Conservation (phyloP, 1,140 invertebrate genomes). For the Cotesia chilonis region DNA sequence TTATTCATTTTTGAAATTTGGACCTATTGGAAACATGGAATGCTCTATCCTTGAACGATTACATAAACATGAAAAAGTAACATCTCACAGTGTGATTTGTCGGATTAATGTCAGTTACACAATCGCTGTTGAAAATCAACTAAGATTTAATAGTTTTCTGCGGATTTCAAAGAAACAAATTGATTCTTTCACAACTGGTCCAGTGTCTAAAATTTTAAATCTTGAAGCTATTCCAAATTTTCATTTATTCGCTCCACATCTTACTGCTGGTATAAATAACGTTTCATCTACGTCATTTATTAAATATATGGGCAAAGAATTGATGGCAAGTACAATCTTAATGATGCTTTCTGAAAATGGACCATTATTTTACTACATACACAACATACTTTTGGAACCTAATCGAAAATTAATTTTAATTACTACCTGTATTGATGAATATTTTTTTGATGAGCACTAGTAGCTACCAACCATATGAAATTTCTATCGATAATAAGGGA, state of each 20-base stretch:
- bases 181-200: neutral
- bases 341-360: neutral
- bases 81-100: slow-evolving; percentile 24
- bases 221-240: neutral
- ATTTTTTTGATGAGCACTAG: neutral
- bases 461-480: neutral
- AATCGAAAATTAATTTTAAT: neutral
- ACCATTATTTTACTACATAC: neutral
- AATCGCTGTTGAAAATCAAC: slow-evolving; percentile 42
- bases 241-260: neutral
- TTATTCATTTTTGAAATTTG: slow-evolving; percentile 25
- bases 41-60: slow-evolving; percentile 34
- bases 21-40: slow-evolving; percentile 28
- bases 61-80: slow-evolving; percentile 42
- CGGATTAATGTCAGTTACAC: slow-evolving; percentile 39
- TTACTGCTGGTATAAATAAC: neutral
- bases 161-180: neutral
- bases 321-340: neutral
- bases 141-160: slow-evolving; percentile 23
- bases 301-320: slow-evolving; percentile 3
- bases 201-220: neutral
- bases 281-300: neutral
- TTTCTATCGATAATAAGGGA: neutral
- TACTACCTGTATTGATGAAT: neutral
- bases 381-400: neutral